These are phyloP conservation scores for Drosophila azteca DNA, from an alignment of 1,140 invertebrate species.

Conservation along the genomic window DNA sequence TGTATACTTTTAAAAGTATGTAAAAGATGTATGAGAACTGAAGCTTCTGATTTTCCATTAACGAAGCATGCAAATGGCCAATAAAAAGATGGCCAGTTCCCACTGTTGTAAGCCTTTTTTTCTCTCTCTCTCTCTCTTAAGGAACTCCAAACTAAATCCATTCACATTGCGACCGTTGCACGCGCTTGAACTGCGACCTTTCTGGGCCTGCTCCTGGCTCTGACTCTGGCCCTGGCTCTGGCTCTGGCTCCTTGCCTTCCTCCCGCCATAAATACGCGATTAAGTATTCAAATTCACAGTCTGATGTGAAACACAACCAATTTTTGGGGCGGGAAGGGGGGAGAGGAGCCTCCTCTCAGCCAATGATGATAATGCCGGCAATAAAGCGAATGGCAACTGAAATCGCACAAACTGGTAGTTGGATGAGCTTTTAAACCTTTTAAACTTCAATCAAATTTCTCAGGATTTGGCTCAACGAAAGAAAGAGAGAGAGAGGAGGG, in stretches of 20 bases:
- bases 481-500: neutral
- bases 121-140: neutral
- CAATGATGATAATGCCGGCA: constrained; percentile 71
- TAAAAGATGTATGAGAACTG: no score
- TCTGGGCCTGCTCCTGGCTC: constrained; percentile 27
- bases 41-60: no score
- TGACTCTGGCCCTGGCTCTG: neutral
- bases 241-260: constrained; percentile 43
- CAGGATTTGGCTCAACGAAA: constrained; percentile 41
- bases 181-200: constrained; percentile 67
- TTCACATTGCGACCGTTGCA: constrained; percentile 47
- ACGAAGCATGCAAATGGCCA: no score
- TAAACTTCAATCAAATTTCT: constrained; percentile 80
- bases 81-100: no score
- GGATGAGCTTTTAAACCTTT: constrained; percentile 69
- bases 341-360: constrained; percentile 12
- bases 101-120: neutral
- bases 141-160: constrained; percentile 20
- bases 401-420: constrained; percentile 74
- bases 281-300: constrained; percentile 77
- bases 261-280: constrained; percentile 44
- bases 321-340: constrained; percentile 5
- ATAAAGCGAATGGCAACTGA: constrained; percentile 79
- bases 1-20: no score
- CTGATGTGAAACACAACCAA: constrained; percentile 44